Base-by-base conservation (phyloP, 2,797 vertebrate species). In the Hapalemur alaotrensis region DNA sequence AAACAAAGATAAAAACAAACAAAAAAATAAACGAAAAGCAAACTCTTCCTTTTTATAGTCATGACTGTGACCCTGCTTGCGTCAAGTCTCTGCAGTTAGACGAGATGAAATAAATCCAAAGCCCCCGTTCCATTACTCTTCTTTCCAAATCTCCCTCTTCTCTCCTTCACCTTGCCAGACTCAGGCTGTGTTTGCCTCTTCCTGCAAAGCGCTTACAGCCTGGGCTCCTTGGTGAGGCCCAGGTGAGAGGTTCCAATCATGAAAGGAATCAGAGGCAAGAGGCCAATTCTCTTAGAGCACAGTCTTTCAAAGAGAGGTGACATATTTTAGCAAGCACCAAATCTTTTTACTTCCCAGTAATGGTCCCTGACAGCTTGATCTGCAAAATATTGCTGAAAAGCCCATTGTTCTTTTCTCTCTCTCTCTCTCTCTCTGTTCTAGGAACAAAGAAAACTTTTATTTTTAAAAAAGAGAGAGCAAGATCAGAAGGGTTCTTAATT, bases 351-450 rank as follows among this genome's bases (percentile, higher is more conserved):
- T 94, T 98, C 87, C 50, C 90, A 9, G 75, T 97, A 95, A 97
- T 95, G 94, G 82, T 79, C 88, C 46, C 94, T 98, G 96, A 98
- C 96, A 97, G 3, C 67, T 84, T 93, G 67, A 48, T 46, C 38
- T 76, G 48, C 35, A 84, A 97, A 97, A 96, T 92, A 43, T 54
- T 97, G 81, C 89, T 94, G 91, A 93, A 98, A 98, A 97, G 73
- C 96, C 91, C 35, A 70, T 76, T 83, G 22, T 54, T 96, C 15
- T 65, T 17, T 46, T n/a, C 14, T 63, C 23, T 12, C 73, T 59
- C 32, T 12, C 73, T 59, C 32, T 12, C 13, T 75, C 25, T 80
- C 23, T 95, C 59, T 96, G 50, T 89, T 93, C 32, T 7, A 57
- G 67, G 70, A 96, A 91, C 80, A 96, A 96, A 95, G 93, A 79